Conservation (phyloP, 2,797 vertebrate species). For the Peromyscus attwateri region DNA sequence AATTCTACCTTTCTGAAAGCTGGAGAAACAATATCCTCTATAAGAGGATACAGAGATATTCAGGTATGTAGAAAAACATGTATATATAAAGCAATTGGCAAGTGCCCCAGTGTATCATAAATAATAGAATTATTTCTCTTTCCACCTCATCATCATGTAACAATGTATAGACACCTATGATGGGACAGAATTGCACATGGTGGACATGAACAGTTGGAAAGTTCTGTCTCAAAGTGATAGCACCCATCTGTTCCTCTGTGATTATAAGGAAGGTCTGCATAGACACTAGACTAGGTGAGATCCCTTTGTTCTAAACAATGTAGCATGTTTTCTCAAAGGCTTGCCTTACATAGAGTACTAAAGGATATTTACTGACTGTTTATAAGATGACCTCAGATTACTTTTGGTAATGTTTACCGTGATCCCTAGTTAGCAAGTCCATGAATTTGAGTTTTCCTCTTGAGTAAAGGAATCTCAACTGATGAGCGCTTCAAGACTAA, state of each 20-base stretch:
- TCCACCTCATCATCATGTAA: neutral
- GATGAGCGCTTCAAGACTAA: neutral
- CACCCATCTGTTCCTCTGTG: neutral
- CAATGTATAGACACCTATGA: neutral
- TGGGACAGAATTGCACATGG: conserved; percentile 19
- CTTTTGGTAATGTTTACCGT: neutral
- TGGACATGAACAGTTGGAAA: neutral
- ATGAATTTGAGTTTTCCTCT: conserved; percentile 20
- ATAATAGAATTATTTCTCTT: neutral
- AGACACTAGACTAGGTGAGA: neutral
- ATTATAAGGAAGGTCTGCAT: neutral
- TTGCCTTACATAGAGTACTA: neutral
- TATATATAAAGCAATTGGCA: neutral
- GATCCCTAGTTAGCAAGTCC: neutral
- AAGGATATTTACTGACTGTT: conserved; percentile 19
- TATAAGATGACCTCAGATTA: neutral
- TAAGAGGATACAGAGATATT: neutral
- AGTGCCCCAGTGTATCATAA: neutral
- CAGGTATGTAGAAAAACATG: neutral
- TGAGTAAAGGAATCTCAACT: conserved; percentile 10
- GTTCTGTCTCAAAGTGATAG: neutral
- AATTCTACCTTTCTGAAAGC: neutral
- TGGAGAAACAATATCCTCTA: neutral
- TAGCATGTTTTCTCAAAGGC: conserved; percentile 21
- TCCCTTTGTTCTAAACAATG: neutral